Conservation (phyloP, 2,888 invertebrate genomes). For the Ectemnius lituratus region DNA sequence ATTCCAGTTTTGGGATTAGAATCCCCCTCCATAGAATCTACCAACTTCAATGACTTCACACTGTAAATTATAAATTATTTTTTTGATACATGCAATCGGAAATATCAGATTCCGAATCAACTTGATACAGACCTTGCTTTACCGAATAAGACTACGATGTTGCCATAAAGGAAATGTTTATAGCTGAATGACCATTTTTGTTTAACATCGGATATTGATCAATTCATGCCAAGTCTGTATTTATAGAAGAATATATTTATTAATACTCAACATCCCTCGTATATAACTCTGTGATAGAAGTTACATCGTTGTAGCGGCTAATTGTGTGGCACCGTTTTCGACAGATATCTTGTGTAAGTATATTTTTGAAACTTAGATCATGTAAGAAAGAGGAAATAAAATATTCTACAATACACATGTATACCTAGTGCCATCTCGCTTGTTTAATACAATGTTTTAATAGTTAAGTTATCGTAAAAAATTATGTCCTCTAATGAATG, state of each 20-base stretch:
- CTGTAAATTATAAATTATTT: slow-evolving; percentile 50
- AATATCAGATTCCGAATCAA: slow-evolving; percentile 18
- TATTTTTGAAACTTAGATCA: too few species aligned
- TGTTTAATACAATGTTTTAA: too few species aligned
- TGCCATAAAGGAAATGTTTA: neutral
- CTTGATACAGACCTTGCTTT: neutral
- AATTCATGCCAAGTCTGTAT: slow-evolving; percentile 11
- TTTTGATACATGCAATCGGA: slow-evolving; percentile 27
- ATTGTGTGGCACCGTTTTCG: too few species aligned
- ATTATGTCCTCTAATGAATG: too few species aligned
- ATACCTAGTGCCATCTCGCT: too few species aligned
- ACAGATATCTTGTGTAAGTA: too few species aligned
- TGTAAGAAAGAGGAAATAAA: too few species aligned
- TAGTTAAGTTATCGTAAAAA: too few species aligned
- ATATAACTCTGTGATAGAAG: slow-evolving; percentile 5
- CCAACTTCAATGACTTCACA: slow-evolving; percentile 51
- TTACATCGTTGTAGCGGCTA: too few species aligned
- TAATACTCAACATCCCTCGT: slow-evolving; percentile 16
- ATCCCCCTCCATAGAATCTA: slow-evolving; percentile 73
- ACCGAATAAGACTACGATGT: neutral
- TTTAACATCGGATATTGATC: too few species aligned
- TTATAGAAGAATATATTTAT: slow-evolving; percentile 35
- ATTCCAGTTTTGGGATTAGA: slow-evolving; percentile 57
- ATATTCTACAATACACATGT: too few species aligned
- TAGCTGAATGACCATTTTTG: too few species aligned